These are phyloP conservation scores for Girardinus metallicus DNA, from an alignment of 2,797 vertebrate genomes.

Conservation along the genomic window DNA sequence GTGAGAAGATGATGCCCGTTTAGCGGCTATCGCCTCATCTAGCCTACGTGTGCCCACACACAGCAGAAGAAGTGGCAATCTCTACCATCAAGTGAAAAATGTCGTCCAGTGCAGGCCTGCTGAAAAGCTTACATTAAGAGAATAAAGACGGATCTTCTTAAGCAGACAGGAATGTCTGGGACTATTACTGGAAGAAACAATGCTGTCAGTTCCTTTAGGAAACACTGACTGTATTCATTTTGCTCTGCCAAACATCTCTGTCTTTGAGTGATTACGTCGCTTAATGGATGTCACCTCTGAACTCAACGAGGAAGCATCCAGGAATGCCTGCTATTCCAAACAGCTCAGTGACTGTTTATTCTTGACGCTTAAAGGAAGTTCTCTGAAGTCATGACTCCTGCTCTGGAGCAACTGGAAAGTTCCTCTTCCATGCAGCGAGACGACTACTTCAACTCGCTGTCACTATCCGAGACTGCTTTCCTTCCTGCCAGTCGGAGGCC, in stretches of 20 bases:
- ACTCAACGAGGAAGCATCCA: slow-evolving; percentile 32
- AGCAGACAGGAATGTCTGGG: slow-evolving; percentile 49
- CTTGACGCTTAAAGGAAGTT: not conserved
- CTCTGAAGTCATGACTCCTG: slow-evolving; percentile 28
- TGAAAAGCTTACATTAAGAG: not conserved
- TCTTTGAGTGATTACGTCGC: slow-evolving; percentile 38
- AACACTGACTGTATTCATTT: slow-evolving; percentile 18
- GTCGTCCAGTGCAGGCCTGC: slow-evolving; percentile 62
- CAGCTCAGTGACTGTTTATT: slow-evolving; percentile 48
- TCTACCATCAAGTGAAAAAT: slow-evolving; percentile 49
- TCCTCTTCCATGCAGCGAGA: slow-evolving; percentile 20
- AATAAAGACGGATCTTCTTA: slow-evolving; percentile 26
- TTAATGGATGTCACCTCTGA: slow-evolving; percentile 52
- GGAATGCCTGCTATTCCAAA: slow-evolving; percentile 68
- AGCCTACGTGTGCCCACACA: slow-evolving; percentile 63
- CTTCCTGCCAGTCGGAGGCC: slow-evolving; percentile 53
- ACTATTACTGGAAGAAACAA: slow-evolving; percentile 36
- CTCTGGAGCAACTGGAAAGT: slow-evolving; percentile 23
- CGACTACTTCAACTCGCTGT: slow-evolving; percentile 2
- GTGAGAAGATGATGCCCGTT: not conserved
- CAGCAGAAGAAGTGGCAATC: slow-evolving; percentile 57
- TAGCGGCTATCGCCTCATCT: slow-evolving; percentile 57
- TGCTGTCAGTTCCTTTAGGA: slow-evolving; percentile 23
- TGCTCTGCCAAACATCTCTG: slow-evolving; percentile 18
- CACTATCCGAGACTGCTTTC: slow-evolving; percentile 42